A percentile compares a stretch with the other conserved stretches of the same genome.
phyloP scores from a whole-genome alignment of 2,797 vertebrate species.

The Epinephelus malabaricus region DNA sequence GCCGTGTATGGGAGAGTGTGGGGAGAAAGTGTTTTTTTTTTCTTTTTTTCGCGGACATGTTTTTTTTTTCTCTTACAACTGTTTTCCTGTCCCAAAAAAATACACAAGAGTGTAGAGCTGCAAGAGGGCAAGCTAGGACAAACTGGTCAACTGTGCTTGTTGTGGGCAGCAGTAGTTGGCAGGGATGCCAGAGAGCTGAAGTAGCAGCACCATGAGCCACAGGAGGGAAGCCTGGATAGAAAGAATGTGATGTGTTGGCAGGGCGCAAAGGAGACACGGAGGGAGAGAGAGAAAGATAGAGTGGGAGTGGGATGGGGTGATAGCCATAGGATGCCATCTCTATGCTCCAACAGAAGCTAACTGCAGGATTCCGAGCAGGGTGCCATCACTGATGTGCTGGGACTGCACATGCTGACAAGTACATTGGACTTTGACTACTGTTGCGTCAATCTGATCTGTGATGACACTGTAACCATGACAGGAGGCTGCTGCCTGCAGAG shows the following conservation, averaged over 20 bases:
- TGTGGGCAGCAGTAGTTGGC: conserved; percentile 52
- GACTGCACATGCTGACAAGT: conserved; percentile 58
- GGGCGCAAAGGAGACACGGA: conserved; percentile 41
- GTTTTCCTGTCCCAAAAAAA: conserved; percentile 34
- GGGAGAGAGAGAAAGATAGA: conserved; percentile 8
- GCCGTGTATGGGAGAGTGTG: conserved; percentile 36
- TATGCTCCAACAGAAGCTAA: conserved; percentile 59
- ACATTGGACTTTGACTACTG: conserved; percentile 58
- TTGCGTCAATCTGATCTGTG: conserved; percentile 44
- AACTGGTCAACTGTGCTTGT: conserved; percentile 51
- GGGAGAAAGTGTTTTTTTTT: conserved; percentile 10
- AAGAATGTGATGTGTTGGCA: conserved; percentile 61
- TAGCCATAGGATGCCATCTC: conserved; percentile 48
- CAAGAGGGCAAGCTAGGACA: conserved; percentile 54
- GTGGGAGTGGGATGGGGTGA: not conserved
- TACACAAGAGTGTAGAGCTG: conserved; percentile 39
- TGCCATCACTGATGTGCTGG: conserved; percentile 56
- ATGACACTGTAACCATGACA: conserved; percentile 34
- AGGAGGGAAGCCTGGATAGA: conserved; percentile 50
- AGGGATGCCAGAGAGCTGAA: conserved; percentile 54
- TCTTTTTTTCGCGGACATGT: conserved; percentile 27
- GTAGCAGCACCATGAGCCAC: conserved; percentile 53
- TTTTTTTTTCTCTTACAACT: conserved; percentile 12
- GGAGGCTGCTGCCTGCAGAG: conserved; percentile 11
- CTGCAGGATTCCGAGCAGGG: conserved; percentile 62